phyloP scores from a whole-genome alignment of 2,888 invertebrate species.

The Drosophila neutralis region DNA sequence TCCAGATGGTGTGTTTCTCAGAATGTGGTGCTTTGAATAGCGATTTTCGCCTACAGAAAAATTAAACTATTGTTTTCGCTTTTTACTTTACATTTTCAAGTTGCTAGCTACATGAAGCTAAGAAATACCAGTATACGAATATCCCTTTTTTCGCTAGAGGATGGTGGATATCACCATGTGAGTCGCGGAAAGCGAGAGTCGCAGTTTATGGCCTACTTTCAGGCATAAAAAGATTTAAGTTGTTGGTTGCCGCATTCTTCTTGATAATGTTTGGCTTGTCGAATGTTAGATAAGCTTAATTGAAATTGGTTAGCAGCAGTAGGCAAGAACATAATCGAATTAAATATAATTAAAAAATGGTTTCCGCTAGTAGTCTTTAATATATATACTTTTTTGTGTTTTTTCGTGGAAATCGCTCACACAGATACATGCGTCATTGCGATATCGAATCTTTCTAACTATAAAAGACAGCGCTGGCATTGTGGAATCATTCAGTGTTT shows the following conservation, averaged over 20 bases:
- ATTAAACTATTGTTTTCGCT: neutral
- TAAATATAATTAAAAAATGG: constrained; percentile 33
- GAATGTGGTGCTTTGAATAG: neutral
- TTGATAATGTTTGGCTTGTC: constrained; percentile 5
- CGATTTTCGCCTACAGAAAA: neutral
- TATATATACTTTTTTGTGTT: neutral
- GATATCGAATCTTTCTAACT: neutral
- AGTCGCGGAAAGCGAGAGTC: neutral
- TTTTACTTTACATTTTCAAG: neutral
- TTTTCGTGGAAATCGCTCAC: neutral
- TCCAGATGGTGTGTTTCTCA: neutral
- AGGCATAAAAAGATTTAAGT: neutral
- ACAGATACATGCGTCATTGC: constrained; percentile 8
- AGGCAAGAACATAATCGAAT: constrained; percentile 34
- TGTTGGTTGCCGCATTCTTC: neutral
- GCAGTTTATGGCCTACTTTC: neutral
- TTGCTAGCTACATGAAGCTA: neutral
- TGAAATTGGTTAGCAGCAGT: constrained; percentile 17
- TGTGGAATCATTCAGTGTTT: constrained; percentile 39
- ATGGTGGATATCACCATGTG: neutral
- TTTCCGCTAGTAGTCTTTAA: constrained; percentile 3
- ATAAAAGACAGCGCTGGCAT: constrained; percentile 32
- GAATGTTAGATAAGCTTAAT: constrained; percentile 37
- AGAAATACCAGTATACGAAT: neutral
- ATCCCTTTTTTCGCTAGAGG: neutral